These are phyloP conservation scores for Elachura formosa DNA, from an alignment of 2,113 vertebrate genomes.

Conservation along the genomic window DNA sequence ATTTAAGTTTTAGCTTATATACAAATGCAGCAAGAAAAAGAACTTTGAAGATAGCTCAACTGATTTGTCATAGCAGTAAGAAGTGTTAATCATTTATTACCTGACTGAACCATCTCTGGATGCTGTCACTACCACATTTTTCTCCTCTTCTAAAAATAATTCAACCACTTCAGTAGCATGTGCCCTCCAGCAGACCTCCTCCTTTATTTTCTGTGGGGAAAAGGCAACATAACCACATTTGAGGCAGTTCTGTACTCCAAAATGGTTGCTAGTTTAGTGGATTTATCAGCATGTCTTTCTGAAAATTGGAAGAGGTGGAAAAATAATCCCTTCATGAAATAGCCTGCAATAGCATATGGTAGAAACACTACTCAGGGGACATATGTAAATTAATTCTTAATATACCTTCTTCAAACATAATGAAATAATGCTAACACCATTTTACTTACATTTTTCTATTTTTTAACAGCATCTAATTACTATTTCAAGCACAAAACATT, in stretches of 20 bases:
- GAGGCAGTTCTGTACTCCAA: neutral
- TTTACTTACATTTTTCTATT: neutral
- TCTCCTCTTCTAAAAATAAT: slow-evolving; percentile 63
- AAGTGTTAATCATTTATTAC: slow-evolving; percentile 18
- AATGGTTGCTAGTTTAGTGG: neutral
- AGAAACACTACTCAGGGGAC: neutral
- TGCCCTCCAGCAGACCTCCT: slow-evolving; percentile 67
- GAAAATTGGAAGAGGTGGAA: neutral
- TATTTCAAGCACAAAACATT: neutral
- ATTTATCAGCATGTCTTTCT: neutral
- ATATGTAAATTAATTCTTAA: neutral
- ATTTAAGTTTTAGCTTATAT: neutral
- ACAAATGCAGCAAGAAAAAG: neutral
- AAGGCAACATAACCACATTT: neutral
- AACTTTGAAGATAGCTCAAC: neutral
- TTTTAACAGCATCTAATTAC: neutral
- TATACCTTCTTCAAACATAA: neutral
- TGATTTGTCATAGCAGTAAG: neutral
- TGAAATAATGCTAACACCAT: neutral
- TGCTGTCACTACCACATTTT: slow-evolving; percentile 63
- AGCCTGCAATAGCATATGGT: neutral
- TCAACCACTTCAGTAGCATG: slow-evolving; percentile 61
- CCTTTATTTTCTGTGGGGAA: slow-evolving; percentile 58
- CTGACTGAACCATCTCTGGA: slow-evolving; percentile 70
- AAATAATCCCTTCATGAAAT: neutral